These are phyloP conservation scores for Crax fasciolata DNA, from an alignment of 2,797 vertebrate genomes.

Conservation along the genomic window DNA sequence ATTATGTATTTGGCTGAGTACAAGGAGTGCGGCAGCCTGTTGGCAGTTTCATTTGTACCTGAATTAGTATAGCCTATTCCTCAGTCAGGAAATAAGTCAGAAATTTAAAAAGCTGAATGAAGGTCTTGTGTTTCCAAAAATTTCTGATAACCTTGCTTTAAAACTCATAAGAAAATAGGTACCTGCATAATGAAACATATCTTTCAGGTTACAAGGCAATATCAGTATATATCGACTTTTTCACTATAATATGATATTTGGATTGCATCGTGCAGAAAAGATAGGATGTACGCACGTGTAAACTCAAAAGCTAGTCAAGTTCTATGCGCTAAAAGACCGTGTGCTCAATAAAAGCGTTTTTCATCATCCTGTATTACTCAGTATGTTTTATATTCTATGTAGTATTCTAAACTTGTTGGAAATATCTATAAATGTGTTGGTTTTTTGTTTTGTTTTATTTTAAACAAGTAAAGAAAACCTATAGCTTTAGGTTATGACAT, in stretches of 20 bases:
- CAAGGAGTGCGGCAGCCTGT: not conserved
- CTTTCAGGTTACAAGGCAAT: not conserved
- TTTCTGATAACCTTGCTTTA: not conserved
- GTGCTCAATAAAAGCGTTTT: not conserved
- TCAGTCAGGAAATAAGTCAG: constrained; percentile 19
- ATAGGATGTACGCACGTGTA: not conserved
- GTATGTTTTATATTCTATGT: not conserved
- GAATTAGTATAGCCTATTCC: constrained; percentile 14
- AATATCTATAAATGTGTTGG: not conserved
- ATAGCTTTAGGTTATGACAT: not conserved
- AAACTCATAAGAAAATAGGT: not conserved
- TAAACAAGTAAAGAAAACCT: not conserved
- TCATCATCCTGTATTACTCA: not conserved
- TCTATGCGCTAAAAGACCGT: not conserved
- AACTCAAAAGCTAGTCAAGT: not conserved
- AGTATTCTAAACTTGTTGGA: not conserved
- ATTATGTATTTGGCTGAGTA: not conserved
- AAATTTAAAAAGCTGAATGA: not conserved
- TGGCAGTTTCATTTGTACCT: constrained; percentile 44
- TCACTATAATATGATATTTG: not conserved
- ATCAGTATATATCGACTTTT: not conserved
- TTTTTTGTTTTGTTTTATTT: not conserved
- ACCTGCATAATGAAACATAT: not conserved
- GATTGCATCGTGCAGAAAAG: not conserved
- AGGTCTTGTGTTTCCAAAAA: not conserved